phyloP scores from a whole-genome alignment of 2,888 invertebrate genomes.

The Callyntrura guangdongensis region DNA sequence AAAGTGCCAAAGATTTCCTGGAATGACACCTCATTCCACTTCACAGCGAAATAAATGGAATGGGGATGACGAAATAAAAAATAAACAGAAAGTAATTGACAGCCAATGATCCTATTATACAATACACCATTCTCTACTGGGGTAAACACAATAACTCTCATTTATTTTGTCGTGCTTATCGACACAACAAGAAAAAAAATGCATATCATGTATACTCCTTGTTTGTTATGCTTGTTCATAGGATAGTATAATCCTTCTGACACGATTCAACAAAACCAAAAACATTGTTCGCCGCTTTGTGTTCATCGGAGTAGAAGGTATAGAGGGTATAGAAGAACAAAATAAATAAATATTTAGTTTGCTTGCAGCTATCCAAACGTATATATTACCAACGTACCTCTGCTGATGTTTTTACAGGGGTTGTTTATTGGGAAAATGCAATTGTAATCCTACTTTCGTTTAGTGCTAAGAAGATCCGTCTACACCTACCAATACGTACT shows the following conservation, averaged over 20 bases:
- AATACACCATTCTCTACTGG: not conserved
- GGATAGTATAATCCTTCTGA: conserved; percentile 19
- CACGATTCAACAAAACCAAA: conserved; percentile 42
- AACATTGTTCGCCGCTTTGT: not conserved
- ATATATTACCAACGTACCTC: not conserved
- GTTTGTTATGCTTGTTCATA: not conserved
- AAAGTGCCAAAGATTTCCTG: conserved; percentile 31
- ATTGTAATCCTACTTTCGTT: not conserved
- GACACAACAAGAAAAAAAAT: conserved; percentile 33
- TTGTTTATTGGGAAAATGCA: not conserved
- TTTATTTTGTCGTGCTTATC: conserved; percentile 48
- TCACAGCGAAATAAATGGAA: not conserved
- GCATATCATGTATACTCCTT: conserved; percentile 43
- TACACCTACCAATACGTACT: not conserved
- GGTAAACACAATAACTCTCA: not conserved
- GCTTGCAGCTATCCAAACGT: too few relatives aligned
- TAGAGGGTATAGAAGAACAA: not conserved
- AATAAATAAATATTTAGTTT: not conserved
- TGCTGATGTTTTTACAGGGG: too few relatives aligned
- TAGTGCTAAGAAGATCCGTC: not conserved
- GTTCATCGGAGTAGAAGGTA: not conserved
- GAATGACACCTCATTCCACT: conserved; percentile 47
- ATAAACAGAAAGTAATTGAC: conserved; percentile 43
- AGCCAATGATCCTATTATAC: conserved; percentile 23
- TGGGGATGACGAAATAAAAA: conserved; percentile 40